Percentiles rank a stretch among this genome's conserved stretches.
phyloP scores from a whole-genome alignment of 2,888 invertebrate genomes.

The Ophraella communa region DNA sequence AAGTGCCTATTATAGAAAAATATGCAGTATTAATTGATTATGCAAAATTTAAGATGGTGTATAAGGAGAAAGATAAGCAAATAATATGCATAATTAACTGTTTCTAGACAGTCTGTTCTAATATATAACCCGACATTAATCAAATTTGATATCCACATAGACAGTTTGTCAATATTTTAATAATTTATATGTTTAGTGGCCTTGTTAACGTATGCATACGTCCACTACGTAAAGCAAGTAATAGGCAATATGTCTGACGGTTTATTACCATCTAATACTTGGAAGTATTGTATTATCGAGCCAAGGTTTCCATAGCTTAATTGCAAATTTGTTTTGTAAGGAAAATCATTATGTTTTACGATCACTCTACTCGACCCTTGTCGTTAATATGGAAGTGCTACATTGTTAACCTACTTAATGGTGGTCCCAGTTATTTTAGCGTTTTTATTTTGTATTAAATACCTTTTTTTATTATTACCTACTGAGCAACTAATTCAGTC shows the following conservation, averaged over 20 bases:
- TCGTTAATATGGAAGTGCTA: not conserved
- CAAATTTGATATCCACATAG: not conserved
- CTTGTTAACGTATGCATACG: not conserved
- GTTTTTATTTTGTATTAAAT: too few species aligned
- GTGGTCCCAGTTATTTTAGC: not conserved
- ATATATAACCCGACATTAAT: not conserved
- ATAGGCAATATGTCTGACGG: not conserved
- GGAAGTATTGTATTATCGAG: not conserved
- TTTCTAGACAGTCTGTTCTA: too few species aligned
- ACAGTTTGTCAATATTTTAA: not conserved
- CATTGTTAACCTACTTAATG: not conserved
- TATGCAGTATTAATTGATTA: too few species aligned
- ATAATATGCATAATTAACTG: too few species aligned
- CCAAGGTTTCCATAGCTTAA: not conserved
- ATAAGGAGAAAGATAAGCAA: too few species aligned
- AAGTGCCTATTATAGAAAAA: too few species aligned
- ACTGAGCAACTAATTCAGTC: too few species aligned
- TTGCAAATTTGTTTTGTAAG: not conserved
- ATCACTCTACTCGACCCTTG: not conserved
- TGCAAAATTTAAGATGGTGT: too few species aligned
- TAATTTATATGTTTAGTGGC: not conserved
- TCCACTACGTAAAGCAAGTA: not conserved
- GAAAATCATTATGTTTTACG: constrained; percentile 5
- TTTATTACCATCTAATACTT: not conserved
- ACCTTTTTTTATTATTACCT: too few species aligned